A percentile compares a stretch with the other conserved stretches of the same genome.
Evolutionary conservation across 2,888 invertebrate genomes (phyloP).

Genomic region (Monoplex corrugatus): DNA sequence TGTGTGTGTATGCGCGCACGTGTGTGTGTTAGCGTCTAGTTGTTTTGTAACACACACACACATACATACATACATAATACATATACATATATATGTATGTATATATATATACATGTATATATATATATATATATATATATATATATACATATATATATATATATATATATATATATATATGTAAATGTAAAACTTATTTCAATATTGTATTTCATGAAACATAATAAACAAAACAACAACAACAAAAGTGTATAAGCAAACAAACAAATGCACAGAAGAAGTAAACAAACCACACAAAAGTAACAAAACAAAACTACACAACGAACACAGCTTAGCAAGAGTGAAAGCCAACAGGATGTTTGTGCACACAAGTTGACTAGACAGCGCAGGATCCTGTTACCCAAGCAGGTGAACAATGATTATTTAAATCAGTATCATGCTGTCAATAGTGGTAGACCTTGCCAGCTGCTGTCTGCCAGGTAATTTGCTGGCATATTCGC

Average conservation of each 20-base stretch:
- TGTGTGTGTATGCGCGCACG: neutral
- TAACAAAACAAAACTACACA: too few relatives aligned
- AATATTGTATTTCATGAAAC: neutral
- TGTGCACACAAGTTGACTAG: too few relatives aligned
- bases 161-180: neutral
- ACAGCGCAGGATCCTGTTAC: too few relatives aligned
- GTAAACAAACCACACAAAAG: too few relatives aligned
- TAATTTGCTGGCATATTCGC: neutral
- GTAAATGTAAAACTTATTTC: neutral
- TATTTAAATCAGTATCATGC: too few relatives aligned
- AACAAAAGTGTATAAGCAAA: too few relatives aligned
- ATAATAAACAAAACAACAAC: too few relatives aligned
- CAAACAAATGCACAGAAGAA: too few relatives aligned
- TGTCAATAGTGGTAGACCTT: too few relatives aligned
- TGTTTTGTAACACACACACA: neutral
- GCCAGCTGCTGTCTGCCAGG: neutral
- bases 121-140: neutral
- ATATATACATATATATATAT: neutral
- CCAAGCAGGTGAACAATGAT: too few relatives aligned
- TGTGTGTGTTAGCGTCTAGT: neutral
- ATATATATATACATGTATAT: neutral
- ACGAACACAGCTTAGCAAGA: too few relatives aligned
- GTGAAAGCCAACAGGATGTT: too few relatives aligned
- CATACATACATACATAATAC: neutral
- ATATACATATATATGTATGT: neutral